Base-by-base conservation (phyloP, 2,113 vertebrate species). In the Pollachius pollachius region DNA sequence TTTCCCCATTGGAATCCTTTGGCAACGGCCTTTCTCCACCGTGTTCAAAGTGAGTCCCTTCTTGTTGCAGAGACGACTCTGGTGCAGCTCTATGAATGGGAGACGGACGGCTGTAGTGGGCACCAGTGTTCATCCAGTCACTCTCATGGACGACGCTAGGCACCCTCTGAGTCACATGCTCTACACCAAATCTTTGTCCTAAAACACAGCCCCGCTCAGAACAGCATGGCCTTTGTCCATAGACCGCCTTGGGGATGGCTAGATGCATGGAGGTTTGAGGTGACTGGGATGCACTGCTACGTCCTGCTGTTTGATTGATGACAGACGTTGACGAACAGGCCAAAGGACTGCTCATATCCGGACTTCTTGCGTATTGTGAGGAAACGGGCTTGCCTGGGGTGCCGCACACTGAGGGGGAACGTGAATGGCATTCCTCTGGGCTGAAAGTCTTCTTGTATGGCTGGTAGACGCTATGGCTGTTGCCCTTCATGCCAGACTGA, bases 171-270 rank as follows among this genome's bases (percentile, higher is more conserved):
- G 65, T 70, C 16, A 64, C 83, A 0, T 81, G 59, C 0, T 92
- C 92, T 70, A 91, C 64, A 0, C 81, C 70, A 3, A 92, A 91
- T 16, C 87, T 73, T 8, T 81, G 73, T 30, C 89, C 83, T 27
- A 91, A 76, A 30, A 84, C 57, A 70, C 88, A 94, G 52, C 88
- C 84, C 64, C 84, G 52, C 4, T 94, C 87, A 52, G 83, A 3
- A 17, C 91, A 95, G 78, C 92, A 94, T 3, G 89, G 69, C 0
- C 87, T 93, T 27, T 84, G 91, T 68, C 91, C 82, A 2, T 98
- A 99, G 62, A 98, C 65, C 0, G 97, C 94, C 64, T 88, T 96
- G 63, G 97, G 97, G 6, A 94, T 81, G 0, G 93, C 93, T 65
- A 98, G 60, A 3, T 88, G 84, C 18, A 85, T 71, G n/a, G 88